A percentile compares a stretch with the other conserved stretches of the same genome.
These are phyloP conservation scores for Eristalis arbustorum DNA, from an alignment of 2,888 invertebrate species.

Conservation along the genomic window DNA sequence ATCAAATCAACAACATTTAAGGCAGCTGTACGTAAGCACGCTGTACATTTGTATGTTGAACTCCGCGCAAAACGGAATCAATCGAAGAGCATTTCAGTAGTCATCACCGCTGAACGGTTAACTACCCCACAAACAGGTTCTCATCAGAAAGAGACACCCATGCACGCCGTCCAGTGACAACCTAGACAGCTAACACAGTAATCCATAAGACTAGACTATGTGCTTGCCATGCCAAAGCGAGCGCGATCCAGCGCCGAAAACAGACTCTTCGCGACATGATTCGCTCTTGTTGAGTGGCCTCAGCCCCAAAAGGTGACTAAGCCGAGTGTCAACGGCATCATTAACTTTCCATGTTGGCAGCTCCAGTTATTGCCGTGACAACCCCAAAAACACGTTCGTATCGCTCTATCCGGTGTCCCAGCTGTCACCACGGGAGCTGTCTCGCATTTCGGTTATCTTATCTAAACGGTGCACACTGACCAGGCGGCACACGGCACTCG, in stretches of 20 bases:
- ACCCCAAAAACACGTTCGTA: slow-evolving; percentile 42
- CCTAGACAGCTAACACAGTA: not conserved
- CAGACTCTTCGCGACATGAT: not conserved
- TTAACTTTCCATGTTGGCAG: not conserved
- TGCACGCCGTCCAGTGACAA: not conserved
- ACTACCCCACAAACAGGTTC: not conserved
- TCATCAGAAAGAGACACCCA: not conserved
- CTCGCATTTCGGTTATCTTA: slow-evolving; percentile 54
- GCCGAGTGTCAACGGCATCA: not conserved
- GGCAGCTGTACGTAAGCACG: not conserved
- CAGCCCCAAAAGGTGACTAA: not conserved
- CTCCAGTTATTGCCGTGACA: slow-evolving; percentile 9
- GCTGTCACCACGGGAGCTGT: slow-evolving; percentile 53
- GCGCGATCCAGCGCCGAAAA: not conserved
- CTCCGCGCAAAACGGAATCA: not conserved
- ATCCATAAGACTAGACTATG: not conserved
- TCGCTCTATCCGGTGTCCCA: slow-evolving; percentile 16
- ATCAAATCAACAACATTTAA: not conserved
- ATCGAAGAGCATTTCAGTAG: not conserved
- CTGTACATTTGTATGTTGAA: not conserved
- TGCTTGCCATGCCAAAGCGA: not conserved
- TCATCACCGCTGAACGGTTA: not conserved
- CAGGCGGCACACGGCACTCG: not conserved
- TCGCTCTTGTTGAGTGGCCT: not conserved
- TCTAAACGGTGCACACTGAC: slow-evolving; percentile 35